Evolutionary conservation across 2,113 vertebrate genomes (phyloP), one percentile per base, ranked within the genome.

Genomic region (Ivindomyrus marchei): DNA sequence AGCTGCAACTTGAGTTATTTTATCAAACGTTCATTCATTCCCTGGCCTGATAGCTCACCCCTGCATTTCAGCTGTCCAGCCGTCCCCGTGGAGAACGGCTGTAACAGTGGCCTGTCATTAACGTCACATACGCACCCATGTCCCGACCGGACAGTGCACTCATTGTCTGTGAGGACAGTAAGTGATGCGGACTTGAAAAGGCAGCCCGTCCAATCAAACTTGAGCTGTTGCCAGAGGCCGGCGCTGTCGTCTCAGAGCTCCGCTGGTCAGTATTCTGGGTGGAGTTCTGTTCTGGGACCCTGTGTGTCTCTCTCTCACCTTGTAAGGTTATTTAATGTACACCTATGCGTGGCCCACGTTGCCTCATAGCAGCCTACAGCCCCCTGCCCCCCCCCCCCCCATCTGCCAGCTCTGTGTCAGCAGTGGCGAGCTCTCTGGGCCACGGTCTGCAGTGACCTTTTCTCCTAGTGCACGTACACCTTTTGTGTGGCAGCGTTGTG

Each of bases 101-200:
- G 96, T 93, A 96, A 96, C 95, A 94, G 95, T 95, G 96, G 97
- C 95, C 96, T 31, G 96, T 97, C 97, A 98, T 97, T 97, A 97
- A 97, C 97, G 97, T 98, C 97, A 97, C 97, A 97, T 97, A 98
- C 97, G 97, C 97, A 97, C 98, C 99, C 99, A 98, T 98, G 96
- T 98, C 96, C 97, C 97, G 94, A 96, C 96, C 97, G 96, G 97
- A 97, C 95, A 96, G 53, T 96, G 95, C 95, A 96, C 97, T 94
- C 98, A 98, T 95, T 95, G 95, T 96, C 93, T 95, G 93, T 93
- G 94, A 96, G 96, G 95, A 95, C 95, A 97, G 95, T 90, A 88
- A 88, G 53, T 10, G 36, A 13, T 31, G 19, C 19, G 11, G 87
- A 62, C 36, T 39, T 95, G 96, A 97, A 96, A 96, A 94, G 95